Evolutionary conservation across 2,888 invertebrate species (phyloP), one percentile per base, ranked within the genome.

Genomic region (Caenorhabditis macrosperma): DNA sequence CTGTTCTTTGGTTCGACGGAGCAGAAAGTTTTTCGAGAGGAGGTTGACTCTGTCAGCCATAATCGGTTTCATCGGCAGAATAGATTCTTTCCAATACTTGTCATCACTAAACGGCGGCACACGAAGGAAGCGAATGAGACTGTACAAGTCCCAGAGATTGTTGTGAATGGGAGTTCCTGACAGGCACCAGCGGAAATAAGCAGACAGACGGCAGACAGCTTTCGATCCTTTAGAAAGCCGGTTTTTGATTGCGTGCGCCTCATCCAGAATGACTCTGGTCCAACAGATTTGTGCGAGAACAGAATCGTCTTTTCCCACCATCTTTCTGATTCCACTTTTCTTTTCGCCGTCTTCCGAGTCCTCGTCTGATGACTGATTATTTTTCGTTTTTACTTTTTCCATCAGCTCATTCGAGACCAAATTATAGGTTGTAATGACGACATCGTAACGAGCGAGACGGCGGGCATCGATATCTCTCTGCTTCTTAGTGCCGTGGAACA

Each of bases 101-200:
- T 95, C 92, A 83, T 97, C 96, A 90, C 96, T 95, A 91, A 97
- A 97, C 0, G 97, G 97, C 7, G 94, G 93, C 89, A 95, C 95
- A 15, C 94, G 92, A 9, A 98, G 91, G 91, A 96, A 98, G 91
- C 96, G 90, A 26, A 92, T 87, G 30, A 92, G 86, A 3, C 92
- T 91, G 84, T 91, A 93, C 86, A 93, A 89, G 81, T 93, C 96
- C 75, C 94, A 91, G 90, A 96, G 94, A 91, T 95, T 95, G 91
- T 98, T 98, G 90, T 97, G 97, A 48, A 98, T 94, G 0, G 97
- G 97, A 15, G 89, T 95, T 28, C 97, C 97, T 0, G 97, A 96
- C 22, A 97, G 93, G 0, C 94, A 94, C 95, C 95, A 96, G 12
- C 95, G 93, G 1, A 93, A 92, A 69, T 91, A 92, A 6, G 93